These are phyloP conservation scores for Leptodactylus fuscus DNA, from an alignment of 2,113 vertebrate species.

Conservation along the genomic window DNA sequence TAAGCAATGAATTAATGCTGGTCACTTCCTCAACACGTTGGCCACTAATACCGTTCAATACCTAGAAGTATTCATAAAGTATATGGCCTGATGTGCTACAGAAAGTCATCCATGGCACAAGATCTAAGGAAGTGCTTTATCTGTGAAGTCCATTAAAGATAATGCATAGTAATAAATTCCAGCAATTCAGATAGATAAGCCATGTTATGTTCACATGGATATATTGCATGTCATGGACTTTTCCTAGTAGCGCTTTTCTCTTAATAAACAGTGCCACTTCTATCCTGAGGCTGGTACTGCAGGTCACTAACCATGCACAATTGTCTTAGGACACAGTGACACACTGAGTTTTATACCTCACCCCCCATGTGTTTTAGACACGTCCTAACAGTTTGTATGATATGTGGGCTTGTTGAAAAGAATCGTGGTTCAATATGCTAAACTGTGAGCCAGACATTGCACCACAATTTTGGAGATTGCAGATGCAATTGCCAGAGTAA, in stretches of 20 bases:
- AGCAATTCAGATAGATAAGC: background rate
- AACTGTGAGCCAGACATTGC: too few species aligned
- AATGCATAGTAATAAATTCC: constrained; percentile 6
- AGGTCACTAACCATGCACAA: background rate
- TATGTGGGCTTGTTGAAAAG: too few species aligned
- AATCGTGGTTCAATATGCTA: too few species aligned
- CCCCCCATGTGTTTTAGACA: too few species aligned
- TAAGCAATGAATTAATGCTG: background rate
- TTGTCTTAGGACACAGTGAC: too few species aligned
- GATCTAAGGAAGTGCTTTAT: background rate
- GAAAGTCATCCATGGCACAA: background rate
- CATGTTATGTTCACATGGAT: too few species aligned
- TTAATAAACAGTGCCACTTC: background rate
- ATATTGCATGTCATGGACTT: background rate
- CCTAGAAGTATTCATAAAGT: background rate
- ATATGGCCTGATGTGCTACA: background rate
- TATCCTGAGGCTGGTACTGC: background rate
- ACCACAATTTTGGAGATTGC: too few species aligned
- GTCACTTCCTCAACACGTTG: too few species aligned
- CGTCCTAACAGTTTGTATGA: too few species aligned
- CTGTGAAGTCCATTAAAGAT: background rate
- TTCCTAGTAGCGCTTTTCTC: background rate
- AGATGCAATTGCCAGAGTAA: too few species aligned
- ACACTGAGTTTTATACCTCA: too few species aligned
- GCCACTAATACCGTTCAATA: background rate